phyloP scores from a whole-genome alignment of 92 coral and sea anemone genomes.

The Paramuricea clavata region DNA sequence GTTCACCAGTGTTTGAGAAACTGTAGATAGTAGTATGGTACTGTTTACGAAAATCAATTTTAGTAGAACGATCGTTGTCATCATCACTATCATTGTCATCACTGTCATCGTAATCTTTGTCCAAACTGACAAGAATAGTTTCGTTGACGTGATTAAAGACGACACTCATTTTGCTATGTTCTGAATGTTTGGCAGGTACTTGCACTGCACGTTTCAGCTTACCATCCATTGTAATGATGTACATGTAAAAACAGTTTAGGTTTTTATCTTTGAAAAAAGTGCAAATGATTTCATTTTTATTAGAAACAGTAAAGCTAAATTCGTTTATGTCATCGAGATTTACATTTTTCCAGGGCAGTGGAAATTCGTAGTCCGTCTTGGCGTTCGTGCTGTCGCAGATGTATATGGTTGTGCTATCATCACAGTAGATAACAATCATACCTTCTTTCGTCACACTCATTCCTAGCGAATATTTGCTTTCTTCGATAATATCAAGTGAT shows the following conservation, averaged over 20 bases:
- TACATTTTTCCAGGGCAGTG: neutral
- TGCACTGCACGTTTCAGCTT: neutral
- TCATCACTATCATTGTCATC: neutral
- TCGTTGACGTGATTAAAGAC: neutral
- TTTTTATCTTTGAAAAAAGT: neutral
- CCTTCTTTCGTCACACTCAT: neutral
- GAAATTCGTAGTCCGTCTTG: neutral
- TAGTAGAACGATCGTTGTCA: neutral
- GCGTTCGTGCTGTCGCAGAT: neutral
- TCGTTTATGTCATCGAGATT: neutral
- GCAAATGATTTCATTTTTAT: neutral
- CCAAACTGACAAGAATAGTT: neutral
- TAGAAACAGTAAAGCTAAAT: neutral
- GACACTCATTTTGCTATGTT: neutral
- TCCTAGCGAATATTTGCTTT: neutral
- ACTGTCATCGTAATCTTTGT: neutral
- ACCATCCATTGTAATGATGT: neutral
- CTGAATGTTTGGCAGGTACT: neutral
- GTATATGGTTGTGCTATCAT: neutral
- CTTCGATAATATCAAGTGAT: neutral
- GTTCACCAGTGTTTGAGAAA: neutral
- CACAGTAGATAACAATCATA: neutral
- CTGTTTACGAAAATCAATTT: too few relatives aligned
- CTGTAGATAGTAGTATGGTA: neutral
- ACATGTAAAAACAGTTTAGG: neutral